A percentile compares a stretch with the other conserved stretches of the same genome.
phyloP scores from a whole-genome alignment of 2,113 vertebrate species.

The Rostratula benghalensis region DNA sequence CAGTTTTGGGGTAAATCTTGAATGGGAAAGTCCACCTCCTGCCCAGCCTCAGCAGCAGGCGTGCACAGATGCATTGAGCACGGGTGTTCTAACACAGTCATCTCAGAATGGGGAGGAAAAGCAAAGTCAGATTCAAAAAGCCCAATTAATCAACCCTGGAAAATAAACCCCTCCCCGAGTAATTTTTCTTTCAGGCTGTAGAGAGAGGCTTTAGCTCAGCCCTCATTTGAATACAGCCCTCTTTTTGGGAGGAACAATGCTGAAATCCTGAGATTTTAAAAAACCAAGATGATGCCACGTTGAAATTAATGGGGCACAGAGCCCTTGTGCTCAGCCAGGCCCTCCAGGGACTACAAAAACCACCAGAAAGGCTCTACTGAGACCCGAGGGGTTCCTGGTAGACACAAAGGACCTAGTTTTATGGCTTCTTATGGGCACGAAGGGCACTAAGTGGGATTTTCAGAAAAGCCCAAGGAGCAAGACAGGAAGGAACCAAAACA shows the following conservation, averaged over 20 bases:
- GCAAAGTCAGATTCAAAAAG: background rate
- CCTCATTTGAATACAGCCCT: background rate
- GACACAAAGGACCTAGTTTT: background rate
- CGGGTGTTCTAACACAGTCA: rapidly evolving
- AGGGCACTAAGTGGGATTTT: background rate
- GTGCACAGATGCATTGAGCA: rapidly evolving
- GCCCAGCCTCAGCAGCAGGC: background rate
- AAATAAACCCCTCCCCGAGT: background rate
- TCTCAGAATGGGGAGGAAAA: background rate
- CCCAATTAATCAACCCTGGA: background rate
- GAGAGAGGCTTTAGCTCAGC: background rate
- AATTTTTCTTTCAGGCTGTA: background rate
- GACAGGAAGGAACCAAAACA: background rate
- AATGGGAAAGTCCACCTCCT: background rate
- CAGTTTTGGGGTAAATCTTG: background rate
- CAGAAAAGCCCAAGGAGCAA: background rate
- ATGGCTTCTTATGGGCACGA: background rate
- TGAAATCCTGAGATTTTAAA: background rate
- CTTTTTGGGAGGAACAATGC: background rate
- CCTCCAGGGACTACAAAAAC: background rate
- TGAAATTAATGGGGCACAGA: background rate
- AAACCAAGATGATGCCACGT: background rate
- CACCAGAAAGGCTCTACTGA: background rate
- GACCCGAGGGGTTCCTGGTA: background rate
- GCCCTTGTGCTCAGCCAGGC: background rate